A percentile compares a stretch with the other conserved stretches of the same genome.
These are phyloP conservation scores for Argyrosomus japonicus DNA, from an alignment of 2,113 vertebrate species.

Conservation along the genomic window DNA sequence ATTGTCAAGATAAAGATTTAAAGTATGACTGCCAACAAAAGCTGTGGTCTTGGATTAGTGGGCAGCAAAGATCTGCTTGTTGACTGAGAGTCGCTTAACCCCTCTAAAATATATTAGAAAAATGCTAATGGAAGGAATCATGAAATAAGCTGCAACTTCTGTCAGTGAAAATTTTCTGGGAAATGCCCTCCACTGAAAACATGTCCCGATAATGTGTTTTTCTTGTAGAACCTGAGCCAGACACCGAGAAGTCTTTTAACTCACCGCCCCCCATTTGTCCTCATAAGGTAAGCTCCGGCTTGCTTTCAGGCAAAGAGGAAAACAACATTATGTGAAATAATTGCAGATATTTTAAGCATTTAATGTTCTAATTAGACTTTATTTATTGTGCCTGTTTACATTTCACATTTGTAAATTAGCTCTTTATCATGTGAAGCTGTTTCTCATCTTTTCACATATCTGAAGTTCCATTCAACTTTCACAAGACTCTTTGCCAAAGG, in stretches of 20 bases:
- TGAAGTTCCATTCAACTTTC: not conserved
- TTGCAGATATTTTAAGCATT: slow-evolving; percentile 35
- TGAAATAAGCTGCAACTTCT: slow-evolving; percentile 68
- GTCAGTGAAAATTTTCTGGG: slow-evolving; percentile 64
- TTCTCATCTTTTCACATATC: slow-evolving; percentile 11
- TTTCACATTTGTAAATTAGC: slow-evolving; percentile 9
- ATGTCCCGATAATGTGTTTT: slow-evolving; percentile 74
- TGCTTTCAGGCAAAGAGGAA: slow-evolving; percentile 31
- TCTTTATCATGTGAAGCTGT: slow-evolving; percentile 8
- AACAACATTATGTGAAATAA: slow-evolving; percentile 44
- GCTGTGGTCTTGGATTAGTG: slow-evolving; percentile 69
- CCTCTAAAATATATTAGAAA: slow-evolving; percentile 46
- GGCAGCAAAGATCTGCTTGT: slow-evolving; percentile 23
- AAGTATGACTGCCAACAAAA: slow-evolving; percentile 58
- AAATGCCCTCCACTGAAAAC: slow-evolving; percentile 61
- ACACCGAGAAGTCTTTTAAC: slow-evolving; percentile 82
- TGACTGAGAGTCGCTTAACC: slow-evolving; percentile 53
- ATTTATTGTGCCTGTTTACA: not conserved
- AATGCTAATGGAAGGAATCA: slow-evolving; percentile 59
- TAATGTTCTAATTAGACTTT: slow-evolving; percentile 8
- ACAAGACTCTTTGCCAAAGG: slow-evolving; percentile 2
- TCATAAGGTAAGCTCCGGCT: slow-evolving; percentile 83
- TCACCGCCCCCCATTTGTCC: slow-evolving; percentile 81
- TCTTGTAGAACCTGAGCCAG: slow-evolving; percentile 82
- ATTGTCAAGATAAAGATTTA: slow-evolving; percentile 73